Evolutionary conservation across 64 coral and sea anemone species (phyloP), one percentile per base, ranked within the genome.

Genomic region (Platygyra sinensis): DNA sequence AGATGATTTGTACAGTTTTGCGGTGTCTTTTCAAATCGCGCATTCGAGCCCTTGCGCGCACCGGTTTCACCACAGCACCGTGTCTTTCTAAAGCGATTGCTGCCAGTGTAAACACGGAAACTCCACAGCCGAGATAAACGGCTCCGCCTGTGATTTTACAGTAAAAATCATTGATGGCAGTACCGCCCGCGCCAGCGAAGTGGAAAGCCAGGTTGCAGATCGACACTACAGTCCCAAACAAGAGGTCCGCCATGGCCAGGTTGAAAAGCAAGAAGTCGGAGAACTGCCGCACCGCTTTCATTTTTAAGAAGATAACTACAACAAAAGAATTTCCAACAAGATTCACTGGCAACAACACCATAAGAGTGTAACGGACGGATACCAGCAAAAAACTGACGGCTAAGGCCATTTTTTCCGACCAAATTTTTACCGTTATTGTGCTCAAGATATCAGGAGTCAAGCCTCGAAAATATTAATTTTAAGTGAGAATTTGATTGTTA

Each of bases 181-280:
- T n/a, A 46, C 62, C 60, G n/a, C n/a, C n/a, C n/a, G n/a, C n/a
- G n/a, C n/a, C n/a, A 14, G 75, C 32, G 4, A 86, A 22, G 7
- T 86, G 74, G 17, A 77, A 76, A 10, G 75, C 50, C 30, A 86
- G 10, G 13, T 50, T 50, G 62, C 74, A 86, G 51, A 78, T 69
- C 2, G 64, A 64, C 28, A 92, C 90, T 22, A 85, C 83, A 31
- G 65, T 28, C 25, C 90, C 90, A 64, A 92, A 76, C 63, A 83
- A 78, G 20, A 92, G 76, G 57, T 92, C 90, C 20, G 90, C 90
- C 52, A 62, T 77, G 25, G 90, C 90, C 17, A 92, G 90, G 62
- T 92, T 92, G 18, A 77, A 55, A 60, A 92, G 80, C 38, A 92
- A 54, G 1, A 57, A 14, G 38, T 78, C 84, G 50, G 85, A 74